Evolutionary conservation across 2,797 vertebrate species (phyloP).

Genomic region (Sebastes hubbsi): DNA sequence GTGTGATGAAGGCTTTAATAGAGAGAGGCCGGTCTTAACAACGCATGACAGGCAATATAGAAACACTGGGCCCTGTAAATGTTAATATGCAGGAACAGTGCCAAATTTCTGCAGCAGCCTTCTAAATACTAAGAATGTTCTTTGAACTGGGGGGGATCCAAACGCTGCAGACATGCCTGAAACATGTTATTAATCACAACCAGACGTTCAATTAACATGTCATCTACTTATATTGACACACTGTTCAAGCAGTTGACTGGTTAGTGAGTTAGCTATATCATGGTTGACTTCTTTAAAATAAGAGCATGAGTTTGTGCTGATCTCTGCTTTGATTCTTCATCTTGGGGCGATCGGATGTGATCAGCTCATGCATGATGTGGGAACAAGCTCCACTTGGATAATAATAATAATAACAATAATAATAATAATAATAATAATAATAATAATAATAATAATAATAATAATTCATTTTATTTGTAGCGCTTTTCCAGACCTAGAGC

Average conservation of each 20-base stretch:
- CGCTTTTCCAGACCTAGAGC: not conserved
- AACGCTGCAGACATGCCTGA: constrained; percentile 24
- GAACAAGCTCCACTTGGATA: not conserved
- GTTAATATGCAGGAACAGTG: constrained; percentile 72
- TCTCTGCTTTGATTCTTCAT: not conserved
- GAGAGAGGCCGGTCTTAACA: constrained; percentile 73
- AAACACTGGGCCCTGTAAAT: constrained; percentile 76
- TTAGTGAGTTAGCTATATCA: not conserved
- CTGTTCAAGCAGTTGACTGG: not conserved
- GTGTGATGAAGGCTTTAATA: constrained; percentile 79
- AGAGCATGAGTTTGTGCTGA: not conserved
- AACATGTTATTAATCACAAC: constrained; percentile 31
- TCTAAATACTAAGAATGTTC: constrained; percentile 22
- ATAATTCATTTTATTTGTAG: not conserved
- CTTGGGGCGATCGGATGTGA: not conserved
- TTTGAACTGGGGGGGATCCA: constrained; percentile 32
- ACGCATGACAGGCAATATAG: constrained; percentile 76
- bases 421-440: not conserved
- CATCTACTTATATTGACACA: constrained; percentile 7
- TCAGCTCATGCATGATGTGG: not conserved
- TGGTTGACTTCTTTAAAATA: not conserved
- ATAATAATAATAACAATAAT: not conserved
- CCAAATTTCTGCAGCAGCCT: constrained; percentile 55
- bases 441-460: not conserved
- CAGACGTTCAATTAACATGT: constrained; percentile 27